Conservation (phyloP, 1,140 invertebrate species). For the Aphelenchoides besseyi region DNA sequence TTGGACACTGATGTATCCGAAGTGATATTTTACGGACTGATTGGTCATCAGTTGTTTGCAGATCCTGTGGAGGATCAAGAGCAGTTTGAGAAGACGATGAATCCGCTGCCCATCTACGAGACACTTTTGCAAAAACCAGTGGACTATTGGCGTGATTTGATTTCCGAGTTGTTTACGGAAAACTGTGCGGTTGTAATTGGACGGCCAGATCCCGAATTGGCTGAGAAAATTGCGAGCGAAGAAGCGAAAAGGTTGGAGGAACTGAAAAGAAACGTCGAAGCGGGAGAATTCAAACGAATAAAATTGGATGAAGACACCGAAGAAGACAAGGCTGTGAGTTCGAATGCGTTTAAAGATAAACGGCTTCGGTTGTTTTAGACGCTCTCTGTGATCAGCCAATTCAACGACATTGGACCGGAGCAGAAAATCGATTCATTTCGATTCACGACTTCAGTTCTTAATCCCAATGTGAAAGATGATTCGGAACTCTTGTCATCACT, state of each 20-base stretch:
- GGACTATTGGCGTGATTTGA: constrained; percentile 8
- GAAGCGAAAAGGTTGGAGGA: constrained; percentile 11
- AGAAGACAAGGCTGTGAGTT: not conserved
- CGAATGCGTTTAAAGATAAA: not conserved
- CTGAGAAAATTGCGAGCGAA: not conserved
- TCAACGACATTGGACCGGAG: not conserved
- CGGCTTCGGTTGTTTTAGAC: not conserved
- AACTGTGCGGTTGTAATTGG: constrained; percentile 17
- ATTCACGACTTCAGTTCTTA: not conserved
- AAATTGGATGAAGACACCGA: constrained; percentile 2
- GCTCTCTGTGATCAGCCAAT: not conserved
- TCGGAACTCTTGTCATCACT: not conserved
- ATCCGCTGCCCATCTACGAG: not conserved
- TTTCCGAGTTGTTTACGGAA: constrained; percentile 10
- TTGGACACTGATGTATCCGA: not conserved
- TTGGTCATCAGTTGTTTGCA: constrained; percentile 1
- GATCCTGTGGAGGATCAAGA: constrained; percentile 1
- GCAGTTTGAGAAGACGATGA: constrained; percentile 17
- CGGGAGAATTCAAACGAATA: not conserved
- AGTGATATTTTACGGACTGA: not conserved
- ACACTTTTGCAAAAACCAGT: not conserved
- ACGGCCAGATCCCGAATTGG: constrained; percentile 8
- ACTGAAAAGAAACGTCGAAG: constrained; percentile 10
- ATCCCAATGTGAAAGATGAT: not conserved
- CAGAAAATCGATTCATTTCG: not conserved